These are phyloP conservation scores for Ceyx cyanopectus DNA, from an alignment of 2,113 vertebrate species.

Conservation along the genomic window DNA sequence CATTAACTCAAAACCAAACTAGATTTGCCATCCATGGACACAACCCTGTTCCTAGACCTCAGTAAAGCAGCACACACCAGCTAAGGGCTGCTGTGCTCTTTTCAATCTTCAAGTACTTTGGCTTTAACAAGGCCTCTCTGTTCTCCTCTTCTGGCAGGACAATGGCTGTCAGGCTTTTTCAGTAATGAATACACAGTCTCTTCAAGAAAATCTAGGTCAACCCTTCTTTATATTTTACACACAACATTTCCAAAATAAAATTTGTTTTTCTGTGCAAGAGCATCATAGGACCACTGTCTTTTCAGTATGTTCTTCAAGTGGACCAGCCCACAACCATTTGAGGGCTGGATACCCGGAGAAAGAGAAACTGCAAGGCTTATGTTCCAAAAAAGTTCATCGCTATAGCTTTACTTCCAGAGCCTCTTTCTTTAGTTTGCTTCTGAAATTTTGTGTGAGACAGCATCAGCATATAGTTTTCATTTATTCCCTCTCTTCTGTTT, in stretches of 20 bases:
- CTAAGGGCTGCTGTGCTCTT: neutral
- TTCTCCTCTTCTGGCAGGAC: neutral
- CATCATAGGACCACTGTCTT: neutral
- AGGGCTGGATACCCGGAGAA: neutral
- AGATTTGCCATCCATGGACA: neutral
- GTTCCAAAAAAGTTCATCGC: neutral
- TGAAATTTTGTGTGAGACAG: neutral
- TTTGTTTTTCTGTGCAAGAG: slow-evolving; percentile 6
- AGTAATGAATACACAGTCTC: neutral
- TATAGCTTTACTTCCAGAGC: neutral
- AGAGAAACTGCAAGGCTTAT: neutral
- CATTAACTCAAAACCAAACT: neutral
- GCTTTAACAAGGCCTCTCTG: slow-evolving; percentile 35
- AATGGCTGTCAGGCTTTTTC: neutral
- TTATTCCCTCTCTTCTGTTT: neutral
- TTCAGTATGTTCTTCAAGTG: neutral
- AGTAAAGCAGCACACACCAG: neutral
- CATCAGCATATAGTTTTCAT: neutral
- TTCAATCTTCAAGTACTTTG: neutral
- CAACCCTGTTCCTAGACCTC: neutral
- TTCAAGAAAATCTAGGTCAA: neutral
- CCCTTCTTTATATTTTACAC: neutral
- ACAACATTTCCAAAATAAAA: neutral
- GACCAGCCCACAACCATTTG: neutral
- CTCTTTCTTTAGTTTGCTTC: neutral